These are phyloP conservation scores for Calidris pugnax DNA, from an alignment of 2,113 vertebrate genomes.

Conservation along the genomic window DNA sequence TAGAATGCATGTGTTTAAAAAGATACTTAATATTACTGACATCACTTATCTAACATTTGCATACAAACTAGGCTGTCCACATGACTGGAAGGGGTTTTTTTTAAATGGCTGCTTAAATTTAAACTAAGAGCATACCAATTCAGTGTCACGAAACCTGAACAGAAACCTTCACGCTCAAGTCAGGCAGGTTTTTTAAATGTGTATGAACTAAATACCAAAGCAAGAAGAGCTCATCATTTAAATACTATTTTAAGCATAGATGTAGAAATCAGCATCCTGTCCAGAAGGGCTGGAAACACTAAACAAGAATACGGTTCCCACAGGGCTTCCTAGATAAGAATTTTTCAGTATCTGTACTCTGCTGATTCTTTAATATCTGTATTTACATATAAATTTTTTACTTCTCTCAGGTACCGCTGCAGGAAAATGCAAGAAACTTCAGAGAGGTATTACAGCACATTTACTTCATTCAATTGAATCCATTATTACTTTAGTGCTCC, in stretches of 20 bases:
- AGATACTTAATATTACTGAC: neutral
- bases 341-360: neutral
- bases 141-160: neutral
- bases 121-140: neutral
- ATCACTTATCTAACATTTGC: fast-evolving
- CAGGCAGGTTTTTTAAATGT: neutral
- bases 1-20: fast-evolving
- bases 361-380: conserved; percentile 38
- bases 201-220: neutral
- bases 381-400: conserved; percentile 39
- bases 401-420: conserved; percentile 15
- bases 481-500: neutral
- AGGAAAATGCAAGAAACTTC: conserved; percentile 23
- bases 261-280: conserved; percentile 47
- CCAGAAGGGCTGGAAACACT: conserved; percentile 27
- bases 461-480: neutral
- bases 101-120: neutral
- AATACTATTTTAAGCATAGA: conserved; percentile 44
- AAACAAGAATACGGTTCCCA: conserved; percentile 22
- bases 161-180: neutral
- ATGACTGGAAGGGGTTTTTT: neutral
- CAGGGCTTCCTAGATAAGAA: neutral
- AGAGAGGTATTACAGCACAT: neutral
- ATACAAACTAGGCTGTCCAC: neutral
- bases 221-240: neutral